Percentiles rank a stretch among this genome's conserved stretches.
These are phyloP conservation scores for Lethenteron camtschaticum DNA, from an alignment of 2,113 vertebrate genomes.

Conservation along the genomic window DNA sequence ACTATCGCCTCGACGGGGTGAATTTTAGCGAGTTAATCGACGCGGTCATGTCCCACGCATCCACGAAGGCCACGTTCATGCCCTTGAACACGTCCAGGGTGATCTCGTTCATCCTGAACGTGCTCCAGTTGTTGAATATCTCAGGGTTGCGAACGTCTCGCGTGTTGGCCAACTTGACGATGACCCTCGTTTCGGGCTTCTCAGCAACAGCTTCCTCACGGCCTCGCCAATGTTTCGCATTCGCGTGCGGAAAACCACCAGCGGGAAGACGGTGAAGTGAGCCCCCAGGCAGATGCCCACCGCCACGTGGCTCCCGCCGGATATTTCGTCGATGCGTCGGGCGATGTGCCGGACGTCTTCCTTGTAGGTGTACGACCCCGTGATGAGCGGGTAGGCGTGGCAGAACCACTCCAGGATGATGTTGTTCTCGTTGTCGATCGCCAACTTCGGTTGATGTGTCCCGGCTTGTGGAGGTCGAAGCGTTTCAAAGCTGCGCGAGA, in stretches of 20 bases:
- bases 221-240: slow-evolving; percentile 9
- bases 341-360: too few species aligned
- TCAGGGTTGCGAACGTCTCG: not conserved
- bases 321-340: too few species aligned
- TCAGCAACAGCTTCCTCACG: slow-evolving; percentile 10
- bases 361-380: too few species aligned
- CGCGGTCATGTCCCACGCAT: slow-evolving; percentile 13
- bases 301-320: too few species aligned
- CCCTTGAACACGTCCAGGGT: slow-evolving; percentile 13
- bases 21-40: not conserved
- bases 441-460: too few species aligned
- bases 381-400: too few species aligned
- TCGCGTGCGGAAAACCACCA: slow-evolving; percentile 9
- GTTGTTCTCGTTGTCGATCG: too few species aligned
- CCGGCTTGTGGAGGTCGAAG: too few species aligned
- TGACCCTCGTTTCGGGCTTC: slow-evolving; percentile 11
- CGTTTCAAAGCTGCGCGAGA: too few species aligned
- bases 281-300: slow-evolving; percentile 11
- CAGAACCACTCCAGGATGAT: too few species aligned
- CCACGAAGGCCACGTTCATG: slow-evolving; percentile 8
- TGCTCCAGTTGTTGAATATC: slow-evolving; percentile 8
- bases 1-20: slow-evolving; percentile 8
- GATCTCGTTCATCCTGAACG: slow-evolving; percentile 10
- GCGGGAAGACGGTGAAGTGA: slow-evolving; percentile 16
- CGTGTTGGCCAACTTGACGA: slow-evolving; percentile 15